Conservation (phyloP, 2,888 invertebrate genomes). For the Hyposoter dolosus region DNA sequence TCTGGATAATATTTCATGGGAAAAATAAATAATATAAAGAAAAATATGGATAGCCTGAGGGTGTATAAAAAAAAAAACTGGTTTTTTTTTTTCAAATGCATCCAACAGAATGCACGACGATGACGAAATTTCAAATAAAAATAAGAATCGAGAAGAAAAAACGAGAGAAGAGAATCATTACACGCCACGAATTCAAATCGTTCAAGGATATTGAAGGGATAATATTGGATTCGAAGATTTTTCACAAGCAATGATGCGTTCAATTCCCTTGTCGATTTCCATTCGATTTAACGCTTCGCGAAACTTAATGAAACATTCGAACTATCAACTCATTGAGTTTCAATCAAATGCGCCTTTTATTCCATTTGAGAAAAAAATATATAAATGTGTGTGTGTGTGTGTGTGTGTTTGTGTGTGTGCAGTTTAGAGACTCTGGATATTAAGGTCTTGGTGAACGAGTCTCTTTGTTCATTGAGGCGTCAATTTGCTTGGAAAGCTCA, state of each 20-base stretch:
- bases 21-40: neutral
- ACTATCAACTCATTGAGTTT: constrained; percentile 8
- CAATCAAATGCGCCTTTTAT: constrained; percentile 31
- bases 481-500: constrained; percentile 7
- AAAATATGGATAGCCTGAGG: constrained; percentile 15
- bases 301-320: constrained; percentile 40
- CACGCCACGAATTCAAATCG: constrained; percentile 16
- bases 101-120: neutral
- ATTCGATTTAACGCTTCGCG: constrained; percentile 46
- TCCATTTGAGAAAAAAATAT: neutral
- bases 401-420: neutral
- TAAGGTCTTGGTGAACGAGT: constrained; percentile 46
- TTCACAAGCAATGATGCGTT: constrained; percentile 44
- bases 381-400: neutral
- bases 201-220: neutral
- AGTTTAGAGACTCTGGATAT: neutral
- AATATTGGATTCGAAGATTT: neutral
- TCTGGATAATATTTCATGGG: neutral
- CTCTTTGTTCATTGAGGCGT: constrained; percentile 55
- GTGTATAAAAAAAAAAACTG: constrained; percentile 9
- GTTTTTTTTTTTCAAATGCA: constrained; percentile 13
- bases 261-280: constrained; percentile 14
- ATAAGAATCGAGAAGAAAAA: neutral
- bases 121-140: constrained; percentile 14
- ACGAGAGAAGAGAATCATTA: neutral